phyloP scores from a whole-genome alignment of 2,113 vertebrate species.

The Hyaena hyaena region DNA sequence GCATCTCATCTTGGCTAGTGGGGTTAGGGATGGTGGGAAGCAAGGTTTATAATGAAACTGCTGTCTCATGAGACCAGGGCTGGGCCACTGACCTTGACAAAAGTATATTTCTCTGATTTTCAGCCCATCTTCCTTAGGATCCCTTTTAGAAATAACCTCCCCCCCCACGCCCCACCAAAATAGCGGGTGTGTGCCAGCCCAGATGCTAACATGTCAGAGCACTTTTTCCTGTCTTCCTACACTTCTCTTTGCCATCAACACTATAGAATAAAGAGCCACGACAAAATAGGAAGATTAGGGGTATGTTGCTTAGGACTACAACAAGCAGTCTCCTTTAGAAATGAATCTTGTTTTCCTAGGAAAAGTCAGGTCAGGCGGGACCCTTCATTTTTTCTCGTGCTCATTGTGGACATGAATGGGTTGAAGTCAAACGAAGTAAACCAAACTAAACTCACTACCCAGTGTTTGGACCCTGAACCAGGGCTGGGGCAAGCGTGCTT shows the following conservation, averaged over 20 bases:
- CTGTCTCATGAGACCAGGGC: background rate
- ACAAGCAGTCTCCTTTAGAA: background rate
- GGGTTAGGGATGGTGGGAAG: background rate
- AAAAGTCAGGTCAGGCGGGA: background rate
- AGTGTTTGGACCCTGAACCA: accelerated
- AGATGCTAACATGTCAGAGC: too few relatives aligned
- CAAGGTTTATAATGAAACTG: background rate
- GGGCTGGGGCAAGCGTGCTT: background rate
- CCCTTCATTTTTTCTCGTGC: background rate
- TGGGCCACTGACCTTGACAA: accelerated
- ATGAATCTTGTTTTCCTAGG: background rate
- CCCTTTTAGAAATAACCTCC: background rate
- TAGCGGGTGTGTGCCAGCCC: background rate
- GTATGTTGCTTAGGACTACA: background rate
- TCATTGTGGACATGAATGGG: background rate
- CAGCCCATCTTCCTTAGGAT: background rate
- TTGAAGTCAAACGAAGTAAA: background rate
- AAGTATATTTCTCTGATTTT: background rate
- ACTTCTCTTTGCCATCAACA: background rate
- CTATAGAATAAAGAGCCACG: background rate
- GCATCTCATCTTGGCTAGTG: background rate
- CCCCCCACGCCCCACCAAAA: background rate
- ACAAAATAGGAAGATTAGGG: background rate
- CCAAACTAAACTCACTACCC: too few relatives aligned
- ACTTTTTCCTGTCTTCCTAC: background rate